Percentiles rank a stretch among this genome's conserved stretches.
These are phyloP conservation scores for Diadophis punctatus DNA, from an alignment of 2,113 vertebrate species.

Conservation along the genomic window DNA sequence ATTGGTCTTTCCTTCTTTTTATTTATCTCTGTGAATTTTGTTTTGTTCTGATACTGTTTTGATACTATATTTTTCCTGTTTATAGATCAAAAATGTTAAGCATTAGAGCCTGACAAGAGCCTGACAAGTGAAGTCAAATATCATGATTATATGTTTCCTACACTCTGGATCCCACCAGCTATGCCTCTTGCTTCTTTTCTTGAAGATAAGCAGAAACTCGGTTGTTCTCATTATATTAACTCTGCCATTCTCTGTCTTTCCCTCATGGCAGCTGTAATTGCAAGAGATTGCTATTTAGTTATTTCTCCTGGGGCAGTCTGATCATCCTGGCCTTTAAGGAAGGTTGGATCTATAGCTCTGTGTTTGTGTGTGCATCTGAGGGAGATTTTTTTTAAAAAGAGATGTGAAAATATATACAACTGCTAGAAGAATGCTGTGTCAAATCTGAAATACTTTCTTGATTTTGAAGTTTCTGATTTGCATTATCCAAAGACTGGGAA, in stretches of 20 bases:
- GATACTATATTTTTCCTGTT: not conserved
- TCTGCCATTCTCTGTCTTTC: not conserved
- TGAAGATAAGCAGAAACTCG: not conserved
- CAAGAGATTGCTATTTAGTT: conserved; percentile 10
- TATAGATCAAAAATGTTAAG: not conserved
- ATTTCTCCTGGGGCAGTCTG: not conserved
- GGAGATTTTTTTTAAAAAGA: not conserved
- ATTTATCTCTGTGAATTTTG: not conserved
- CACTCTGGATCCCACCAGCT: not conserved
- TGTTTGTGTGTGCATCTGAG: not conserved
- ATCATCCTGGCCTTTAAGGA: not conserved
- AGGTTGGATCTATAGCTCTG: not conserved
- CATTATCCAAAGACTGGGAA: not conserved
- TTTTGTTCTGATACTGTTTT: not conserved
- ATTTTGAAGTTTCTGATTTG: conserved; percentile 14
- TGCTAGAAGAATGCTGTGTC: conserved; percentile 17
- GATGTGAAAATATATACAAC: not conserved
- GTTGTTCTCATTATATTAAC: not conserved
- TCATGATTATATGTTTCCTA: not conserved
- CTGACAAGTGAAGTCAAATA: not conserved
- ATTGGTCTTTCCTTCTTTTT: not conserved
- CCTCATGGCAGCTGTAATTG: conserved; percentile 11
- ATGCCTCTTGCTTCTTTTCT: not conserved
- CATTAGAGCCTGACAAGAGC: not conserved
- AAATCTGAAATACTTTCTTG: not conserved